These are phyloP conservation scores for Thumatha senex DNA, from an alignment of 2,888 invertebrate genomes.

Conservation along the genomic window DNA sequence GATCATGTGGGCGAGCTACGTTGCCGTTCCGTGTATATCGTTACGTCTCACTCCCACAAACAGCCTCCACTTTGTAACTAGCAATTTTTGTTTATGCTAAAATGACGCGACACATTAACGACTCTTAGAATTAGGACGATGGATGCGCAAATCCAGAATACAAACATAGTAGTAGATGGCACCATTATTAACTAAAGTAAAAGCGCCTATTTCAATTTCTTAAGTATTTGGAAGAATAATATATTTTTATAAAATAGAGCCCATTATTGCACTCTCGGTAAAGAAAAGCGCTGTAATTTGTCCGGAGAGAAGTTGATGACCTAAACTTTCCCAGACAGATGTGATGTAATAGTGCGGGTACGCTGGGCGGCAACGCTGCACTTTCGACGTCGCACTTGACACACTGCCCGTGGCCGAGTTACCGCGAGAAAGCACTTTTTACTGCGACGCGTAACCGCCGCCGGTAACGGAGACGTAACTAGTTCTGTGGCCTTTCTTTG, in stretches of 20 bases:
- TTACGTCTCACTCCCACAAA: conserved; percentile 63
- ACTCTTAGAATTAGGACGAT: conserved; percentile 69
- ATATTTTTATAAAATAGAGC: neutral
- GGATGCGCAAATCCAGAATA: conserved; percentile 46
- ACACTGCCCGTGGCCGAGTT: conserved; percentile 83
- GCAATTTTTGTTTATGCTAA: conserved; percentile 77
- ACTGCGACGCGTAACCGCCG: conserved; percentile 69
- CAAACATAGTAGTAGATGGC: conserved; percentile 35
- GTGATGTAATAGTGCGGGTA: conserved; percentile 70
- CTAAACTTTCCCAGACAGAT: conserved; percentile 76
- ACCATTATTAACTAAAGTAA: conserved; percentile 42
- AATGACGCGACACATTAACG: conserved; percentile 75
- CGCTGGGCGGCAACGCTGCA: conserved; percentile 73
- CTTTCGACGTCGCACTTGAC: conserved; percentile 82
- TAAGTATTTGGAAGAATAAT: neutral
- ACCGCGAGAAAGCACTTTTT: conserved; percentile 81
- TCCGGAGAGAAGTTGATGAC: conserved; percentile 63
- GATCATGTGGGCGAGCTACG: conserved; percentile 77
- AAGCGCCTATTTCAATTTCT: conserved; percentile 3
- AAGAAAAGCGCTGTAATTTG: too few species aligned
- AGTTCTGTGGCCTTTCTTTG: conserved; percentile 75
- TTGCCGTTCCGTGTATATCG: conserved; percentile 66
- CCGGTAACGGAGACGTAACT: conserved; percentile 69
- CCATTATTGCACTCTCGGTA: neutral
- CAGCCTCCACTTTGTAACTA: conserved; percentile 64